Percentiles rank a stretch among this genome's conserved stretches.
Conservation (phyloP, 1,140 invertebrate genomes). For the Drosophila arizonae region DNA sequence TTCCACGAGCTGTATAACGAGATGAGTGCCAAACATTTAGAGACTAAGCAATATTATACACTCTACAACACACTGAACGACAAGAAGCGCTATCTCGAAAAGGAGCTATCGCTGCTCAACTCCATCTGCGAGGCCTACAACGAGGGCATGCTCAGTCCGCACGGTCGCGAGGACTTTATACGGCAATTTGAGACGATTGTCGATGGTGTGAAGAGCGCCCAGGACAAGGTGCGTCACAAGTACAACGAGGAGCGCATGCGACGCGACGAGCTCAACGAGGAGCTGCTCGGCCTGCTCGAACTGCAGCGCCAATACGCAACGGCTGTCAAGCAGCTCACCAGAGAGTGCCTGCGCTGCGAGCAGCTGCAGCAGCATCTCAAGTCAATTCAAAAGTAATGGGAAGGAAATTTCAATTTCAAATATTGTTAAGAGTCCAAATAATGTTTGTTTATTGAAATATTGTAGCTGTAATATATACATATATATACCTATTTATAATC, state of each 20-base stretch:
- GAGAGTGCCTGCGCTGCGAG: slow-evolving; percentile 89
- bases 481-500: neutral
- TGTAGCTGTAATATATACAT: neutral
- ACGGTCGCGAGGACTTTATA: slow-evolving; percentile 92
- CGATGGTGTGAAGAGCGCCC: slow-evolving; percentile 91
- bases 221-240: slow-evolving; percentile 88
- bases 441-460: neutral
- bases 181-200: slow-evolving; percentile 94
- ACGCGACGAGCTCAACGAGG: slow-evolving; percentile 88
- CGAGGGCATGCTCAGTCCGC: slow-evolving; percentile 88
- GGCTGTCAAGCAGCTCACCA: slow-evolving; percentile 91
- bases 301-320: slow-evolving; percentile 92
- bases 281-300: slow-evolving; percentile 89
- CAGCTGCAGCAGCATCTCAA: slow-evolving; percentile 82
- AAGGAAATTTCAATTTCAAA: neutral
- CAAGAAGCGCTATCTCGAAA: slow-evolving; percentile 94
- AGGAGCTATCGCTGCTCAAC: slow-evolving; percentile 95
- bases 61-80: slow-evolving; percentile 98
- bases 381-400: slow-evolving; percentile 63
- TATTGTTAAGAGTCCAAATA: neutral
- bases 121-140: slow-evolving; percentile 97
- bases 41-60: slow-evolving; percentile 98
- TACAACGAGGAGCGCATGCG: slow-evolving; percentile 89
- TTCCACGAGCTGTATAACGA: slow-evolving; percentile 98
- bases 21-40: slow-evolving; percentile 96